phyloP scores from a whole-genome alignment of 2,797 vertebrate genomes.

The Mionectes olivaceus region DNA sequence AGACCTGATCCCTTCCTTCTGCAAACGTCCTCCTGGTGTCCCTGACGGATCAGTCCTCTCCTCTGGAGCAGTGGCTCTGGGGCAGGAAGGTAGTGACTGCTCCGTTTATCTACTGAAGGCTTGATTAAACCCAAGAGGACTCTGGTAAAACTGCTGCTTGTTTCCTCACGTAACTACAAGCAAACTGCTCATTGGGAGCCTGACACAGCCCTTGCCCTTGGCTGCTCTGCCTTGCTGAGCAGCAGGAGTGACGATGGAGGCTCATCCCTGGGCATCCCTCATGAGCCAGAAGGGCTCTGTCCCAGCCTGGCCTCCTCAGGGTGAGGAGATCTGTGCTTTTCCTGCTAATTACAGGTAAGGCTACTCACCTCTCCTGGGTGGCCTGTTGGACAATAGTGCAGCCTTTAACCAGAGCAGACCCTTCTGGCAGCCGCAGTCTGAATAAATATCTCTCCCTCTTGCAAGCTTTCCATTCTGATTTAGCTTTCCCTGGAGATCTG shows the following conservation, averaged over 20 bases:
- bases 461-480: background rate
- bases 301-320: background rate
- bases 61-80: rapidly evolving
- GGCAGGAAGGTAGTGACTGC: rapidly evolving
- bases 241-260: rapidly evolving
- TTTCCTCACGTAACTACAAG: background rate
- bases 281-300: background rate
- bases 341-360: background rate
- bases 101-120: background rate
- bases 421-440: background rate
- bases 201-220: background rate
- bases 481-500: background rate
- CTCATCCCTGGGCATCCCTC: rapidly evolving
- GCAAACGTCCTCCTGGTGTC: rapidly evolving
- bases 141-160: background rate
- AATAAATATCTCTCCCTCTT: background rate
- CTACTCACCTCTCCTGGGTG: background rate
- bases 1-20: background rate
- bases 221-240: background rate
- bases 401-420: background rate
- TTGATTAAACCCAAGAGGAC: rapidly evolving
- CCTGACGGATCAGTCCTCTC: rapidly evolving
- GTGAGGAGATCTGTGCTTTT: background rate
- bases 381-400: background rate
- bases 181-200: rapidly evolving